Base-by-base conservation (phyloP, 2,113 vertebrate species). In the Sander lucioperca region DNA sequence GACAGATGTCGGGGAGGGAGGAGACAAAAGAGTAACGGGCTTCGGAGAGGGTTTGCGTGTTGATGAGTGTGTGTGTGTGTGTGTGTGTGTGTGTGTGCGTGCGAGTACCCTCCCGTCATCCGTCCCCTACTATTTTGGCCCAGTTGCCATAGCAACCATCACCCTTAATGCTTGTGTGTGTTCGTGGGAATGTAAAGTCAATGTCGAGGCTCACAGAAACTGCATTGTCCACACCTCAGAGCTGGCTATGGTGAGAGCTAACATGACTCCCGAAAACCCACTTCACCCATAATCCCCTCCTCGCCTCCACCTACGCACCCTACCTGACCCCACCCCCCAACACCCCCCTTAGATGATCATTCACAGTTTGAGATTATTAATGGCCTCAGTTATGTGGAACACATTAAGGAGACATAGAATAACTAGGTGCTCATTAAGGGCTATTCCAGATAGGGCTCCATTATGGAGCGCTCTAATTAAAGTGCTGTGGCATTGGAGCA, bases 381-480 rank as follows among this genome's bases (percentile, higher is more conserved):
- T 61, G 70, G 75, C 67, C 71, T 74, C 74, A 57, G 80, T 78
- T 81, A 74, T 83, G 82, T 81, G 80, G 66, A 92, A 90, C 89
- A 91, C 91, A 91, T 92, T 79, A 91, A 86, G 86, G 75, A 90
- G 85, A 82, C 66, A 84, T 74, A 83, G 71, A 86, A 77, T 66
- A 58, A 86, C 74, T 36, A 77, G 76, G 86, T 85, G 80, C 87
- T 90, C 87, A 85, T 93, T 88, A 92, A 80, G 53, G 63, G 57
- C 69, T 47, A 67, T 81, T 82, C 72, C 65, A 77, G 79, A 89
- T 85, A 82, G 82, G 39, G 48, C 23, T 84, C 85, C 63, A 75
- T 90, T 89, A 89, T 56, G 63, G 83, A 82, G 16, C 2, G 11
- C 74, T 88, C 82, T 91, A 89, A 92, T 93, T 91, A 91, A 90